These are phyloP conservation scores for Pseudochirops cupreus DNA, from an alignment of 2,797 vertebrate genomes.

Conservation along the genomic window DNA sequence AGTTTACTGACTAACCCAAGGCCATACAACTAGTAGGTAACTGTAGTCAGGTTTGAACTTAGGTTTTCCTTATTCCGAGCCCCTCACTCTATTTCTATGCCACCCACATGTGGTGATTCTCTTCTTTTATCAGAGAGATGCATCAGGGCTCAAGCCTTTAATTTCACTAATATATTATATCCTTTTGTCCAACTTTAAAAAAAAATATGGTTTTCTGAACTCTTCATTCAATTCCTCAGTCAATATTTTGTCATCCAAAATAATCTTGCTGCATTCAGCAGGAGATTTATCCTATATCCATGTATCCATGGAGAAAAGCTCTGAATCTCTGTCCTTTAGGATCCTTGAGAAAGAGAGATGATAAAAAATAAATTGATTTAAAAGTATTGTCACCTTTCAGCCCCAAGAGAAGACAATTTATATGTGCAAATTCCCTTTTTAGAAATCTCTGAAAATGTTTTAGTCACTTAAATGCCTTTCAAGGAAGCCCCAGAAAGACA, in stretches of 20 bases:
- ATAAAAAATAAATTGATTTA: conserved; percentile 37
- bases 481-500: conserved; percentile 41
- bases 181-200: neutral
- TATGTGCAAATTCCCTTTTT: conserved; percentile 14
- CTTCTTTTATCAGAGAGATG: neutral
- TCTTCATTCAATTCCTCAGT: neutral
- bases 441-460: conserved; percentile 9
- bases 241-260: neutral
- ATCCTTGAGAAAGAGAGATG: neutral
- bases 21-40: neutral
- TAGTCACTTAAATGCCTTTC: conserved; percentile 18
- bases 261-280: neutral
- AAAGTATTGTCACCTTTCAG: conserved; percentile 24
- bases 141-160: neutral
- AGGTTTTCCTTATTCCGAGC: neutral
- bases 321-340: neutral
- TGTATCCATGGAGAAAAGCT: neutral
- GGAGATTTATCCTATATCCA: neutral
- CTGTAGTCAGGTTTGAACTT: neutral
- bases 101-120: neutral
- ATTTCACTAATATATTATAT: neutral
- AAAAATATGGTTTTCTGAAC: neutral
- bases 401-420: conserved; percentile 33
- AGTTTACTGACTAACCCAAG: neutral
- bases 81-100: neutral